Base-by-base conservation (phyloP, 2,797 vertebrate species). In the Ptychobarbus kaznakovi region DNA sequence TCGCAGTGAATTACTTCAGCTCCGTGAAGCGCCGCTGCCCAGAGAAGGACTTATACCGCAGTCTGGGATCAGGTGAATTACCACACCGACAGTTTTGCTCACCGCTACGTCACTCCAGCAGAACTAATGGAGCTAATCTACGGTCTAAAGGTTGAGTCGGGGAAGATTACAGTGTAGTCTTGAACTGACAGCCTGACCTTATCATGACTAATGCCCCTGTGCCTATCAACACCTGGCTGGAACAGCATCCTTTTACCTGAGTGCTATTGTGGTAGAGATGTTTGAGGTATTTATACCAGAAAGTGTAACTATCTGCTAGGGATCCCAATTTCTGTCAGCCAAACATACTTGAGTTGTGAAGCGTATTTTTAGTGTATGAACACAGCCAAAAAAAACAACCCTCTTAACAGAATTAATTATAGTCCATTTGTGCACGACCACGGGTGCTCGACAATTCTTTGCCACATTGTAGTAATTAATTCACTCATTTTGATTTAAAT, bases 81-180 rank as follows among this genome's bases (percentile, higher is more conserved):
- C 83, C 35, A 58, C 35, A 65, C 80, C 86, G 86, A 81, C 90
- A 88, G 87, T 66, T 80, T 86, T 65, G 69, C 86, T 86, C 85
- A 69, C 51, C 44, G 2, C 63, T 49, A 69, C 72, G 81, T 66
- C 79, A 87, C 87, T 87, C 86, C 73, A 75, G 89, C 85, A 88
- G 82, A 85, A 89, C 89, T 91, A 92, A 93, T 90, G 90, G 90
- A 90, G 90, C 92, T 91, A 92, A 92, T 91, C 83, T 87, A 56
- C 35, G 81, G 86, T 83, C 83, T 86, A 93, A 93, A 93, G 91
- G 91, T 93, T 86, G 87, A 90, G 88, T 91, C 88, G 63, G 88
- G 73, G 87, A 90, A 89, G 89, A 93, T 93, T 91, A 93, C 82
- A 69, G 86, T 79, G 82, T 73, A 85, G 80, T 84, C 89, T 70